A percentile compares a stretch with the other conserved stretches of the same genome.
phyloP scores from a whole-genome alignment of 2,797 vertebrate genomes.

The Oryzias sinensis region DNA sequence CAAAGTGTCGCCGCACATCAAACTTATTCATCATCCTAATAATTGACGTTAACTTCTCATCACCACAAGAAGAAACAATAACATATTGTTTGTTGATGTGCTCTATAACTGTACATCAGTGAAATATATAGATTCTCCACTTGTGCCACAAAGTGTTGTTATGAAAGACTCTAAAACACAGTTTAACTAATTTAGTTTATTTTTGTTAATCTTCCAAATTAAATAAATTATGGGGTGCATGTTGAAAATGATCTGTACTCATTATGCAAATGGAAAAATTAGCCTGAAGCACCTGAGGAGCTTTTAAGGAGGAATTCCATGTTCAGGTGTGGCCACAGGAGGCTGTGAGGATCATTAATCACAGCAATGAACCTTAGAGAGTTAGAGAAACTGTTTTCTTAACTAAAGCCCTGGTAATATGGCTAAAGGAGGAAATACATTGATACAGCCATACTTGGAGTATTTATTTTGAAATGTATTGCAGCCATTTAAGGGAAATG shows the following conservation, averaged over 20 bases:
- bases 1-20: constrained; percentile 13
- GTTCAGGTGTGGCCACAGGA: constrained; percentile 4
- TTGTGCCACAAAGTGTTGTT: constrained; percentile 76
- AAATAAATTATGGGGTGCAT: constrained; percentile 8
- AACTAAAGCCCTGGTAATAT: too few species aligned
- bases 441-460: too few species aligned
- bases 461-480: too few species aligned
- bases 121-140: constrained; percentile 71
- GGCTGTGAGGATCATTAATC: not conserved
- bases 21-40: constrained; percentile 14
- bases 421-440: too few species aligned
- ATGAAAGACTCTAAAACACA: constrained; percentile 73
- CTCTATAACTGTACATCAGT: constrained; percentile 83
- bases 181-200: not conserved
- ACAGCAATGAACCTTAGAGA: not conserved
- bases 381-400: not conserved
- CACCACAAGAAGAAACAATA: too few species aligned
- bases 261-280: constrained; percentile 3
- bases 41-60: constrained; percentile 4
- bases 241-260: constrained; percentile 9
- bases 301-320: not conserved
- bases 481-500: too few species aligned
- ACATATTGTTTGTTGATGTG: not conserved
- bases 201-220: not conserved
- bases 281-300: constrained; percentile 3